These are phyloP conservation scores for Synanthedon andrenaeformis DNA, from an alignment of 2,888 invertebrate species.

Conservation along the genomic window DNA sequence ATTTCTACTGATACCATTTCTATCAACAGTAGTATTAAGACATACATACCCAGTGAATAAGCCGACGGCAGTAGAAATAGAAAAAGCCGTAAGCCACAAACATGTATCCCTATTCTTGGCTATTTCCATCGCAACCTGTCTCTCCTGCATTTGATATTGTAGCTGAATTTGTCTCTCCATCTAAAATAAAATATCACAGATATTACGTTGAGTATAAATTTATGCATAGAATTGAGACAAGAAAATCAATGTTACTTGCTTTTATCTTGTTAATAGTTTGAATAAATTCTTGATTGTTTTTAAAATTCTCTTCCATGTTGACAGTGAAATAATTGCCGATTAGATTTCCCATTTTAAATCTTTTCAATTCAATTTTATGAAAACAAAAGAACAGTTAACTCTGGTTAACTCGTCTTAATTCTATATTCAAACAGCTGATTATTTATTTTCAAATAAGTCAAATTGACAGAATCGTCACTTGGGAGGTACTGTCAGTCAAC, in stretches of 20 bases:
- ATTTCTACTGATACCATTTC: too few species aligned
- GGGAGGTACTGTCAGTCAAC: too few species aligned
- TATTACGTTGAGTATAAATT: slow-evolving; percentile 6
- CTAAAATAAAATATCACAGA: slow-evolving; percentile 36
- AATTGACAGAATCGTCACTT: too few species aligned
- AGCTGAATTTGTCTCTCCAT: slow-evolving; percentile 85
- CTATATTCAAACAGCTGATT: slow-evolving; percentile 9
- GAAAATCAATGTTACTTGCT: slow-evolving; percentile 34
- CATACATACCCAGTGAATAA: slow-evolving; percentile 60
- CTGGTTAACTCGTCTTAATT: slow-evolving; percentile 1
- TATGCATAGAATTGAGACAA: slow-evolving; percentile 1
- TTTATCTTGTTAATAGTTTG: slow-evolving; percentile 75
- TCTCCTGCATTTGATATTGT: slow-evolving; percentile 82
- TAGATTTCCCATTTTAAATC: slow-evolving; percentile 58
- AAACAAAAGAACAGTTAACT: slow-evolving; percentile 11
- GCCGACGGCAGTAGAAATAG: slow-evolving; percentile 65
- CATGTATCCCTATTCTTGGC: slow-evolving; percentile 79
- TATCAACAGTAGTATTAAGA: too few species aligned
- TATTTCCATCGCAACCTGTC: slow-evolving; percentile 77
- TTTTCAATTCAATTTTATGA: slow-evolving; percentile 2
- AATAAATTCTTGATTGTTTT: slow-evolving; percentile 78
- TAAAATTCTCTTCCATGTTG: slow-evolving; percentile 76
- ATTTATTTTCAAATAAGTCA: slow-evolving; percentile 1
- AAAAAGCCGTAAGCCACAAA: slow-evolving; percentile 79
- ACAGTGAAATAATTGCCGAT: slow-evolving; percentile 53